Conservation (phyloP, 2,888 invertebrate genomes). For the Drosophila neotestacea region DNA sequence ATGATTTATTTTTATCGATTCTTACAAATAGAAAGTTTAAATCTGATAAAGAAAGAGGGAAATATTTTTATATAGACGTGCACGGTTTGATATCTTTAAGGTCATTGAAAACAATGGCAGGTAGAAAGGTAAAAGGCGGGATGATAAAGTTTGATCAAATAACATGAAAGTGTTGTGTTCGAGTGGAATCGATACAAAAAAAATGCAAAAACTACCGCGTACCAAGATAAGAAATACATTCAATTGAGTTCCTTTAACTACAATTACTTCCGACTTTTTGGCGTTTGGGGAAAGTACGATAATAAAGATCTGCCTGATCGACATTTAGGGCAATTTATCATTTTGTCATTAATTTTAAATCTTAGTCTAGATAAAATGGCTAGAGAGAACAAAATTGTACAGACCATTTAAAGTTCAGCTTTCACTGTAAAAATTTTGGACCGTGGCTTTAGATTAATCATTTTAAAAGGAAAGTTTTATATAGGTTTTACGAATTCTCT, state of each 20-base stretch:
- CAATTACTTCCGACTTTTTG: neutral
- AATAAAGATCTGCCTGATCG: too few species aligned
- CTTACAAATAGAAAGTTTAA: slow-evolving; percentile 14
- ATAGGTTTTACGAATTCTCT: too few species aligned
- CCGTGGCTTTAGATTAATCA: too few species aligned
- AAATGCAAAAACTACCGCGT: neutral
- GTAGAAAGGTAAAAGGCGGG: neutral
- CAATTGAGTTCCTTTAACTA: neutral
- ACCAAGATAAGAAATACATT: neutral
- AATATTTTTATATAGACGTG: neutral
- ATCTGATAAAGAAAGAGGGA: slow-evolving; percentile 15
- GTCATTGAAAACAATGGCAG: slow-evolving; percentile 1
- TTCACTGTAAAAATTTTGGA: too few species aligned
- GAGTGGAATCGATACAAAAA: neutral
- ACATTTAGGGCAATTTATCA: too few species aligned
- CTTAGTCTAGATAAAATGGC: too few species aligned
- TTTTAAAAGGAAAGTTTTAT: too few species aligned
- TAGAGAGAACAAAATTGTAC: too few species aligned
- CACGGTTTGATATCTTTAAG: neutral
- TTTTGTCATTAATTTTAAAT: too few species aligned
- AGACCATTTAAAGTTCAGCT: too few species aligned
- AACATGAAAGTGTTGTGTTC: neutral
- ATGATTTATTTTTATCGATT: slow-evolving; percentile 29
- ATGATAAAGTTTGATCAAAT: neutral
- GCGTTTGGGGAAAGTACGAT: too few species aligned